Conservation (phyloP, 92 coral and sea anemone genomes). For the Porites divaricata region DNA sequence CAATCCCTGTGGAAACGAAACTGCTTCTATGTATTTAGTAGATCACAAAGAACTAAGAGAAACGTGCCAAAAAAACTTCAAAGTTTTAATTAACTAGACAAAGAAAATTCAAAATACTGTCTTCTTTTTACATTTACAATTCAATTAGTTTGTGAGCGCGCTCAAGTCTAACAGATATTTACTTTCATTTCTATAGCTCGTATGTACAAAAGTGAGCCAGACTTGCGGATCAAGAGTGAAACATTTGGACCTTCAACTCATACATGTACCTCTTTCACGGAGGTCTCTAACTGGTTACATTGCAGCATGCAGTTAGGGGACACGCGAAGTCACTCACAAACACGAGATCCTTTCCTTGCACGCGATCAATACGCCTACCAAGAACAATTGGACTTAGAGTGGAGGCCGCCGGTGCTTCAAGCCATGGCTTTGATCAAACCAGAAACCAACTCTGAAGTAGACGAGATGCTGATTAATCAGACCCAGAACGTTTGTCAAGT, state of each 20-base stretch:
- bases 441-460: slow-evolving; percentile 24
- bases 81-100: neutral
- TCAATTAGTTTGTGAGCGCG: neutral
- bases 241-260: slow-evolving; percentile 13
- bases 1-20: neutral
- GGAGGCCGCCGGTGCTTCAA: slow-evolving; percentile 53
- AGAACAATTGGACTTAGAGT: slow-evolving; percentile 43
- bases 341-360: slow-evolving; percentile 54
- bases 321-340: slow-evolving; percentile 46
- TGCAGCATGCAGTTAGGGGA: slow-evolving; percentile 73
- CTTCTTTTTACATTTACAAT: neutral
- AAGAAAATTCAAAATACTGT: neutral
- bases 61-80: slow-evolving; percentile 7
- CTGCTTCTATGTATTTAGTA: neutral
- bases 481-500: slow-evolving; percentile 36
- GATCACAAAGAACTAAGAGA: neutral
- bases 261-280: slow-evolving; percentile 39
- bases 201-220: slow-evolving; percentile 77
- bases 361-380: slow-evolving; percentile 35
- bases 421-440: slow-evolving; percentile 44
- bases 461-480: slow-evolving; percentile 46
- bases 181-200: slow-evolving; percentile 50
- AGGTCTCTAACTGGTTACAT: slow-evolving; percentile 66
- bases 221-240: slow-evolving; percentile 68
- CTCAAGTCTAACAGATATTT: neutral